Percentiles rank a stretch among this genome's conserved stretches.
Conservation (phyloP, 2,888 invertebrate species). For the Trilocha varians region DNA sequence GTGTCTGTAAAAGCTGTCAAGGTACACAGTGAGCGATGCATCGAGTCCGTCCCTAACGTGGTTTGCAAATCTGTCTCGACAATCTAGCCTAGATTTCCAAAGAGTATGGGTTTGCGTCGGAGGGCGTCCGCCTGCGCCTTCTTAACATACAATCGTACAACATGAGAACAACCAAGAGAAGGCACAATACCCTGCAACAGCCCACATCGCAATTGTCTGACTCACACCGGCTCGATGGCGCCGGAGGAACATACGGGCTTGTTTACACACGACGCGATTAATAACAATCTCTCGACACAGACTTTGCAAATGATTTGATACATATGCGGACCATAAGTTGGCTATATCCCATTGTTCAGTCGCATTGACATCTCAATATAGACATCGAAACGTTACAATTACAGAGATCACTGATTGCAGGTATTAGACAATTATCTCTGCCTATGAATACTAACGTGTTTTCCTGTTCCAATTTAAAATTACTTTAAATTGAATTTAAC, state of each 20-base stretch:
- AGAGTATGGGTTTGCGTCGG: constrained; percentile 25
- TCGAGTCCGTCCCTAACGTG: constrained; percentile 13
- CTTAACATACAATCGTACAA: constrained; percentile 66
- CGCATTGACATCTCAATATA: background rate
- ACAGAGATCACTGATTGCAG: background rate
- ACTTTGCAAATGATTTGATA: constrained; percentile 3
- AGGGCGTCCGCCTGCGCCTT: constrained; percentile 58
- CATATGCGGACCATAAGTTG: background rate
- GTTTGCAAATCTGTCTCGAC: constrained; percentile 4
- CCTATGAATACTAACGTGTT: too few relatives aligned
- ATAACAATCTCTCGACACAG: constrained; percentile 21
- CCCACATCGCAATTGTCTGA: constrained; percentile 66
- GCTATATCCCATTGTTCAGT: background rate
- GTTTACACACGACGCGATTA: constrained; percentile 61
- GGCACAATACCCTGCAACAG: constrained; percentile 38
- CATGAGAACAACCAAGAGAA: constrained; percentile 25
- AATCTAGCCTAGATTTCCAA: background rate
- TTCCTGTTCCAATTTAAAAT: too few relatives aligned
- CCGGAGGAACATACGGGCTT: constrained; percentile 46
- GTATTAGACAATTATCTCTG: too few relatives aligned
- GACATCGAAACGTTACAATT: background rate
- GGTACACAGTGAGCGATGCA: background rate
- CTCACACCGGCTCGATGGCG: constrained; percentile 48
- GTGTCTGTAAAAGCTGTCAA: constrained; percentile 10
- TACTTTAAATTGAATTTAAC: too few relatives aligned